A percentile compares a stretch with the other conserved stretches of the same genome.
phyloP scores from a whole-genome alignment of 2,888 invertebrate genomes.

The Morpho helenor region DNA sequence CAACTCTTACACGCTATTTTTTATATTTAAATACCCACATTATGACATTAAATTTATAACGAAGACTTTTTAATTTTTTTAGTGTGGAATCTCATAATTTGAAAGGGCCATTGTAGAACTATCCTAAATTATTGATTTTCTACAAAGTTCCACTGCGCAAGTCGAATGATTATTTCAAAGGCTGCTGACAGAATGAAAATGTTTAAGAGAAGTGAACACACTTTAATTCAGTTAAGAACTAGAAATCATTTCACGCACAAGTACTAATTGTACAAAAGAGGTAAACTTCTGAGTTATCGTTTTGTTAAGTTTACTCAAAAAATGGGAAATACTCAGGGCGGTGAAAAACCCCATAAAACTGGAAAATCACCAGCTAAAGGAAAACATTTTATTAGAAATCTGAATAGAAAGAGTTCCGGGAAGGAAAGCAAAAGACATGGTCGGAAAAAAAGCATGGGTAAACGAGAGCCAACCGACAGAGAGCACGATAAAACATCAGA shows the following conservation, averaged over 20 bases:
- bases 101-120: background rate
- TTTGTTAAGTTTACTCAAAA: constrained; percentile 22
- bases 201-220: constrained; percentile 3
- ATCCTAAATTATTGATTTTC: constrained; percentile 22
- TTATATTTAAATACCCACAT: no score
- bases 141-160: constrained; percentile 15
- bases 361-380: constrained; percentile 79
- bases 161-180: constrained; percentile 10
- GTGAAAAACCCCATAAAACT: constrained; percentile 71
- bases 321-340: constrained; percentile 79
- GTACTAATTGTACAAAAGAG: background rate
- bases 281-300: constrained; percentile 2
- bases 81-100: background rate
- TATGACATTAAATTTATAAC: background rate
- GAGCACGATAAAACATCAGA: constrained; percentile 71
- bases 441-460: constrained; percentile 59
- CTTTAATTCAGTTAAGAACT: constrained; percentile 2
- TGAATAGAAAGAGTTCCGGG: constrained; percentile 64
- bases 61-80: background rate
- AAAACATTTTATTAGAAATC: constrained; percentile 76
- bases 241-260: background rate
- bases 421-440: constrained; percentile 66
- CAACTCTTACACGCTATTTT: background rate
- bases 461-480: constrained; percentile 56
- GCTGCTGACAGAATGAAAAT: constrained; percentile 11